A percentile compares a stretch with the other conserved stretches of the same genome.
These are phyloP conservation scores for Tachina lurida DNA, from an alignment of 2,888 invertebrate genomes.

Conservation along the genomic window DNA sequence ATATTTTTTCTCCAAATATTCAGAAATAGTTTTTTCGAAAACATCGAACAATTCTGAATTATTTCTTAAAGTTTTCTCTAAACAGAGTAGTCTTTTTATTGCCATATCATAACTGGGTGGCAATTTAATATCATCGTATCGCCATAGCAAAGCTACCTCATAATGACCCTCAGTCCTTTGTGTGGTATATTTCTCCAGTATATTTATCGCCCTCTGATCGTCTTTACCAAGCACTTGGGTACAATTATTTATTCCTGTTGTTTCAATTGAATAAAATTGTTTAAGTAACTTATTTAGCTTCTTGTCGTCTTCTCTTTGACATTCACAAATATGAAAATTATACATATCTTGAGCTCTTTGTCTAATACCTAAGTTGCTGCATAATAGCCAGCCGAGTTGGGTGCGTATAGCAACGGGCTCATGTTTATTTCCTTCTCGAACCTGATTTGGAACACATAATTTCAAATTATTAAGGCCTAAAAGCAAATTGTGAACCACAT, in stretches of 20 bases:
- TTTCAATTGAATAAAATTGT: conserved; percentile 10
- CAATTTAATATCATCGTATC: conserved; percentile 16
- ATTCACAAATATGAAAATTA: conserved; percentile 27
- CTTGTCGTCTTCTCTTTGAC: conserved; percentile 5
- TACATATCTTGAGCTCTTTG: neutral
- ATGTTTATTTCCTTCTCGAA: neutral
- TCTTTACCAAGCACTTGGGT: conserved; percentile 3
- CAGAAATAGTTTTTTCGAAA: conserved; percentile 39
- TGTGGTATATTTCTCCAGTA: conserved; percentile 11
- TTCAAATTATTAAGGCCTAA: conserved; percentile 55
- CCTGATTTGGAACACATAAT: conserved; percentile 19
- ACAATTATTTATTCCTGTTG: conserved; percentile 9
- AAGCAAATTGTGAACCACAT: conserved; percentile 49
- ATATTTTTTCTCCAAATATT: conserved; percentile 53
- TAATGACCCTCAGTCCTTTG: conserved; percentile 22
- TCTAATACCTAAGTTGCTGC: neutral
- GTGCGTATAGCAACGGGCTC: conserved; percentile 23
- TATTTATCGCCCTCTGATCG: conserved; percentile 13
- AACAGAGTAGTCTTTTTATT: conserved; percentile 6
- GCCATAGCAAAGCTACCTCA: conserved; percentile 33
- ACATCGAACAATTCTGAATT: conserved; percentile 9
- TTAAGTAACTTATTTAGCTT: conserved; percentile 10
- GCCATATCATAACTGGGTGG: conserved; percentile 52
- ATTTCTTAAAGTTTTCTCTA: neutral
- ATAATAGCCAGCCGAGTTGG: conserved; percentile 21